Evolutionary conservation across 2,113 vertebrate species (phyloP).

Genomic region (Zosterops lateralis): DNA sequence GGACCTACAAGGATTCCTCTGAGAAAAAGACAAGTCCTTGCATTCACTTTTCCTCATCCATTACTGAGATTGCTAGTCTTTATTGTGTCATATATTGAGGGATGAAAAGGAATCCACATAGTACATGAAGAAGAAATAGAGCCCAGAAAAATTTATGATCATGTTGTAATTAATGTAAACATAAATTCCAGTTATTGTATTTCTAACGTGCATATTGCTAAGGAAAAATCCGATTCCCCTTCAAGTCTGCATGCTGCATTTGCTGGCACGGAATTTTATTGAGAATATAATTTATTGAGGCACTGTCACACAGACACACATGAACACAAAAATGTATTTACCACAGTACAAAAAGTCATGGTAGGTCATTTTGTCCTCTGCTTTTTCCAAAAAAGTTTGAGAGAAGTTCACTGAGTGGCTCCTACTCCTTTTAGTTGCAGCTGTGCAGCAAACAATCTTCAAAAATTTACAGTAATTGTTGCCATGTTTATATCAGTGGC

Average conservation of each 20-base stretch:
- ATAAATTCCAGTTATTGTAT: not conserved
- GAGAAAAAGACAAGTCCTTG: not conserved
- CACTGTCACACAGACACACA: not conserved
- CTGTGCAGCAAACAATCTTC: not conserved
- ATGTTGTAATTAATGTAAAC: not conserved
- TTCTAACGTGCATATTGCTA: not conserved
- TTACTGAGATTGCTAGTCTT: not conserved
- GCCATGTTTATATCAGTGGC: not conserved
- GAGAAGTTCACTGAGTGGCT: not conserved
- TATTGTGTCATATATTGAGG: not conserved
- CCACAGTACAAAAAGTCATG: slow-evolving; percentile 30
- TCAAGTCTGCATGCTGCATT: not conserved
- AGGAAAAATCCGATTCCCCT: not conserved
- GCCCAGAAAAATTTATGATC: not conserved
- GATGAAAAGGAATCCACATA: not conserved
- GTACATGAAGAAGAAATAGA: not conserved
- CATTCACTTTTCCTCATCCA: not conserved
- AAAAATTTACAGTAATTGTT: not conserved
- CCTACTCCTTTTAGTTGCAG: not conserved
- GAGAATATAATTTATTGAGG: slow-evolving; percentile 2
- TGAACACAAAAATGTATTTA: not conserved
- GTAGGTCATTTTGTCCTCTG: not conserved
- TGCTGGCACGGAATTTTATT: slow-evolving; percentile 4
- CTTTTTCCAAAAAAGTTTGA: not conserved
- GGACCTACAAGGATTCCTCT: not conserved